Evolutionary conservation across 2,888 invertebrate genomes (phyloP), one percentile per base, ranked within the genome.

Genomic region (Erebia aethiops): DNA sequence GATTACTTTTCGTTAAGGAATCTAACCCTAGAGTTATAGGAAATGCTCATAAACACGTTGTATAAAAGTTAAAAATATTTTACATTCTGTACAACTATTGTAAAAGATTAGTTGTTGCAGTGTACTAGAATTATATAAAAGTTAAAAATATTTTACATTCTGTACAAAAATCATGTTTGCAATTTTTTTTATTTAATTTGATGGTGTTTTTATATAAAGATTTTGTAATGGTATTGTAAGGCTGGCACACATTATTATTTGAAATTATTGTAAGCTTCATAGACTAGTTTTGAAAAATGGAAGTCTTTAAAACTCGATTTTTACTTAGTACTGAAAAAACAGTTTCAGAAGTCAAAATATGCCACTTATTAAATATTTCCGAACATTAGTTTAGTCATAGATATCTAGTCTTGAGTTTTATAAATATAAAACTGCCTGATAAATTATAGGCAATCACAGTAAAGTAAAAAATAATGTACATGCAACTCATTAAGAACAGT

Each of bases 361-460:
- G 2, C 41, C 18, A 46, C 9, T 9, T n/a, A 18, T 49, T 16
- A 10, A 18, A 16, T 16, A 26, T 46, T 61, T 51, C 26, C 2
- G 51, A 64, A 66, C 61, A 68, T 60, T 57, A 58, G 21, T 58
- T 66, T 77, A 76, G 77, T 77, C 77, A 74, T 74, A 74, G 74
- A 70, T 75, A 63, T 76, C 77, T 77, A 77, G 77, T 77, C 77
- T 74, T 67, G 57, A 43, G 54, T 57, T 67, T 46, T 57, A 43
- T 43, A 16, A 61, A 11, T 43, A 3, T 21, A 21, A 21, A 21
- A 21, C 21, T 18, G 16, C 18, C 10, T 41, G 11, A 43, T 43
- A 43, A 43, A 43, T 57, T 18, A 21, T 56, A 18, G 56, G 56
- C 13, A 3, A 56, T 26, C 26, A 57, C 26, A 57, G 26, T 5